phyloP scores from a whole-genome alignment of 2,888 invertebrate species.

The Drosophila nigricruria region DNA sequence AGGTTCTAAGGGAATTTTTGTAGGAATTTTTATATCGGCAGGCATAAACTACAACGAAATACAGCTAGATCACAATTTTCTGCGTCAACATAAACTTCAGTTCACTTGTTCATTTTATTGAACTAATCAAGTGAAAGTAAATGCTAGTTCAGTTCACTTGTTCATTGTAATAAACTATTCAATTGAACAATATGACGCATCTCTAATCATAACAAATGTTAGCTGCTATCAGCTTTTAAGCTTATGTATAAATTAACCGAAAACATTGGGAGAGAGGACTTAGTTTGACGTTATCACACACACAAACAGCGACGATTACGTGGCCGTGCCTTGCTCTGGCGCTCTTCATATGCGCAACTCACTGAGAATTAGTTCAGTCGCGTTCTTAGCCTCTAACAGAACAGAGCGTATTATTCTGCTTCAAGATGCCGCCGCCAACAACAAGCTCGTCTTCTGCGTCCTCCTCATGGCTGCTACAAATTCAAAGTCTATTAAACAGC shows the following conservation, averaged over 20 bases:
- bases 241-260: conserved; percentile 7
- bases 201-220: conserved; percentile 15
- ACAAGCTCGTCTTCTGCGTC: conserved; percentile 9
- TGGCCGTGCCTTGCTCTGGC: conserved; percentile 24
- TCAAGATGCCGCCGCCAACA: conserved; percentile 56
- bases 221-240: not conserved
- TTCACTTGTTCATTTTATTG: too few species aligned
- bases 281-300: conserved; percentile 10
- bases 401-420: not conserved
- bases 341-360: conserved; percentile 15
- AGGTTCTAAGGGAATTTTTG: too few species aligned
- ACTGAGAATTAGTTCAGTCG: conserved; percentile 30
- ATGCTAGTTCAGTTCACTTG: not conserved
- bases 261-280: conserved; percentile 21
- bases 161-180: not conserved
- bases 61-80: too few species aligned
- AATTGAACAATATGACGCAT: not conserved
- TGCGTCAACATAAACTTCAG: too few species aligned
- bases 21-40: too few species aligned
- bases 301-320: conserved; percentile 30
- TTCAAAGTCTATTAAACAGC: conserved; percentile 80
- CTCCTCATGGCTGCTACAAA: conserved; percentile 69
- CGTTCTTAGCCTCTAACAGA: conserved; percentile 14
- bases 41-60: too few species aligned
- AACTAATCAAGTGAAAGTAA: not conserved